phyloP scores from a whole-genome alignment of 1,140 invertebrate genomes.

The Danaus melanippus region DNA sequence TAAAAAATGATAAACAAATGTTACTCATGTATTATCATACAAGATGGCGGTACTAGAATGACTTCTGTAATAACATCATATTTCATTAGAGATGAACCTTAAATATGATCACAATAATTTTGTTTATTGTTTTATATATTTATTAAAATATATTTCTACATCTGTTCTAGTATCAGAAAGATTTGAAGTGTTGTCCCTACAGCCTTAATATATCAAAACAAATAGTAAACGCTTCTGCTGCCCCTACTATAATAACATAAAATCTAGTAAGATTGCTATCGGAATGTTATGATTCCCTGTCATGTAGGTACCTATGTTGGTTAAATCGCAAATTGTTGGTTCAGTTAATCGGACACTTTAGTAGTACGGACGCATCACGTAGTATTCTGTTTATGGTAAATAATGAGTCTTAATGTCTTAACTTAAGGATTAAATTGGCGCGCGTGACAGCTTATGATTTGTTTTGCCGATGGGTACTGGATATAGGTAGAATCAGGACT shows the following conservation, averaged over 20 bases:
- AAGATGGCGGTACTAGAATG: too few relatives aligned
- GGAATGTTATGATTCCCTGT: conserved; percentile 51
- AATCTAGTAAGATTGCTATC: conserved; percentile 55
- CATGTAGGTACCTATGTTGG: conserved; percentile 40
- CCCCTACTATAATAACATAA: conserved; percentile 53
- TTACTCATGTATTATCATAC: too few relatives aligned
- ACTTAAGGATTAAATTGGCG: conserved; percentile 26
- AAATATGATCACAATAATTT: too few relatives aligned
- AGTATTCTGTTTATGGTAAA: conserved; percentile 27
- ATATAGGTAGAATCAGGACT: conserved; percentile 16
- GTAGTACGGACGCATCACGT: conserved; percentile 28
- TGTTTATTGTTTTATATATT: too few relatives aligned
- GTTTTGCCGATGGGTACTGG: conserved; percentile 25
- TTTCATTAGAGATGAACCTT: too few relatives aligned
- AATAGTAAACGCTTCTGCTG: conserved; percentile 25
- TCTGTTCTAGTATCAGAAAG: too few relatives aligned
- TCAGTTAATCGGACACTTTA: conserved; percentile 46
- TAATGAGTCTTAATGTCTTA: conserved; percentile 28
- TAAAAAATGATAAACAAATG: too few relatives aligned
- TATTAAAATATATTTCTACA: too few relatives aligned
- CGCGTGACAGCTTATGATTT: conserved; percentile 27
- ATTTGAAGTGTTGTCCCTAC: too few relatives aligned
- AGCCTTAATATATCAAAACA: too few relatives aligned
- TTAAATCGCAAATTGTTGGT: conserved; percentile 63
- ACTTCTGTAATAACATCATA: too few relatives aligned